These are phyloP conservation scores for Melanotaenia maccullochi DNA, from an alignment of 2,797 vertebrate genomes.

Conservation along the genomic window DNA sequence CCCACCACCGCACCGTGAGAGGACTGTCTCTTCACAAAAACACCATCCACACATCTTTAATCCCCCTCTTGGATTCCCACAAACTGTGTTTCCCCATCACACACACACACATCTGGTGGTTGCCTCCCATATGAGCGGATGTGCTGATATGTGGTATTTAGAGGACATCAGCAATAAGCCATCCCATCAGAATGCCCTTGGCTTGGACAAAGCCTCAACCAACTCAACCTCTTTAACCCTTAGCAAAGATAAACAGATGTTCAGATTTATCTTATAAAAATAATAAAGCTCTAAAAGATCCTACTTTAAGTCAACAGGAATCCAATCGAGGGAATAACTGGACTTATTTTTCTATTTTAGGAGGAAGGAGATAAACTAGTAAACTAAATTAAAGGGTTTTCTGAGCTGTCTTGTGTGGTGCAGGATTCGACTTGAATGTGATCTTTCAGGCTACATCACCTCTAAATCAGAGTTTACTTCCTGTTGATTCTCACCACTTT, in stretches of 20 bases:
- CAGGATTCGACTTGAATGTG: constrained; percentile 9
- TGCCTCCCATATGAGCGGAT: constrained; percentile 15
- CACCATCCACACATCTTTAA: constrained; percentile 28
- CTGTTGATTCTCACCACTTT: neutral
- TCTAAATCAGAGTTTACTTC: neutral
- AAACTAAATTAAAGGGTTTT: neutral
- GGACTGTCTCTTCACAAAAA: constrained; percentile 17
- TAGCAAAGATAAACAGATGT: neutral
- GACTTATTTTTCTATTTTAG: neutral
- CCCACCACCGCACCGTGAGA: constrained; percentile 2
- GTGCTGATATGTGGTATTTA: constrained; percentile 17
- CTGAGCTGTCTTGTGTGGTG: constrained; percentile 7
- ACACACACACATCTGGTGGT: constrained; percentile 44
- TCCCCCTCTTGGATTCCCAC: constrained; percentile 25
- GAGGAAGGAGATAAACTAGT: constrained; percentile 5
- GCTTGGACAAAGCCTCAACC: neutral
- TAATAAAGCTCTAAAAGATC: neutral
- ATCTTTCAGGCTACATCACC: constrained; percentile 8
- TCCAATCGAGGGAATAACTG: neutral
- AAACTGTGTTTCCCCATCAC: neutral
- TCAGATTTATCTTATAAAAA: neutral
- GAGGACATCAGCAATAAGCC: constrained; percentile 26
- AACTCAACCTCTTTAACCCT: neutral
- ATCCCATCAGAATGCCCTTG: neutral
- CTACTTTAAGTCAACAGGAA: neutral